Conservation (phyloP, 2,888 invertebrate species). For the Cheilosia pagana region DNA sequence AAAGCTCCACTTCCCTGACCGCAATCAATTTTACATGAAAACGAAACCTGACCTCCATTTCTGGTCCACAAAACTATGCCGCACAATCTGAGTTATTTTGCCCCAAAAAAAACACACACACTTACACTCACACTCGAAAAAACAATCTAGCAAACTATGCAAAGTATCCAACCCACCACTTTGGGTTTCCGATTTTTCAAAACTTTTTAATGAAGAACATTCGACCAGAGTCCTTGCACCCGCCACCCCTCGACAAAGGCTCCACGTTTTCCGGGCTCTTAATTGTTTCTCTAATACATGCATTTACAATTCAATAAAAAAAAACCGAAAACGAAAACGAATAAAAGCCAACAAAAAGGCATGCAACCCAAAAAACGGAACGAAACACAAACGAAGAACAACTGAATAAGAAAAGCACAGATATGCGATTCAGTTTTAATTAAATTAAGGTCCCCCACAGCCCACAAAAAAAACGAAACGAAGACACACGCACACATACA, state of each 20-base stretch:
- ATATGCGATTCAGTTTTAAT: conserved; percentile 71
- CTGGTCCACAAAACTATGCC: conserved; percentile 29
- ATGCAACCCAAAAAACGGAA: conserved; percentile 17
- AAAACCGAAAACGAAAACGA: not conserved
- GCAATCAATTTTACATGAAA: conserved; percentile 57
- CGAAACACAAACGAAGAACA: conserved; percentile 61
- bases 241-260: not conserved
- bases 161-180: conserved; percentile 32
- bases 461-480: conserved; percentile 4
- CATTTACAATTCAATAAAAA: conserved; percentile 69
- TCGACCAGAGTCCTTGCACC: conserved; percentile 1
- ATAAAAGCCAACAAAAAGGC: conserved; percentile 8
- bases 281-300: conserved; percentile 72
- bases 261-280: conserved; percentile 48
- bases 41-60: conserved; percentile 17
- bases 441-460: conserved; percentile 61
- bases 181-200: conserved; percentile 30
- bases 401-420: conserved; percentile 67
- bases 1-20: conserved; percentile 15
- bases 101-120: conserved; percentile 9
- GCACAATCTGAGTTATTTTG: conserved; percentile 18
- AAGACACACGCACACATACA: not conserved
- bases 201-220: conserved; percentile 59
- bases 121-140: not conserved
- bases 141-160: conserved; percentile 47